A percentile compares a stretch with the other conserved stretches of the same genome.
phyloP scores from a whole-genome alignment of 1,140 invertebrate genomes.

The Phortica variegata region DNA sequence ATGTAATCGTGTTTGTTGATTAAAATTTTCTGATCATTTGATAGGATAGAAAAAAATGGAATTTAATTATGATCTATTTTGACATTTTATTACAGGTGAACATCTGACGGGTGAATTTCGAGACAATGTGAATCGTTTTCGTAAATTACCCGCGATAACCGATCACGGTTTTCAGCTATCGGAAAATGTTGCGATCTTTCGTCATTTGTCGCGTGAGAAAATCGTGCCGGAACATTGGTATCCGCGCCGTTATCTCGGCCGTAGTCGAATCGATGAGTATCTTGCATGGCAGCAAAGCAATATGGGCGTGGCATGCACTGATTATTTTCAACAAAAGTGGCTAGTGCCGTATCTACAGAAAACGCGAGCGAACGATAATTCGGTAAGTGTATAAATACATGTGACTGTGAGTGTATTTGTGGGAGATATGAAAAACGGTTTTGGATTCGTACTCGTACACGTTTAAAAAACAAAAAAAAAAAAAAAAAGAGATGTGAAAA shows the following conservation, averaged over 20 bases:
- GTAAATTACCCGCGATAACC: constrained; percentile 72
- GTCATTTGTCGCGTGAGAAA: constrained; percentile 59
- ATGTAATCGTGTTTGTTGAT: no score
- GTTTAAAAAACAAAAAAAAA: no score
- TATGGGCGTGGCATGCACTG: constrained; percentile 65
- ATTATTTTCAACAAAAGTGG: constrained; percentile 69
- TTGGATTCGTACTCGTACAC: no score
- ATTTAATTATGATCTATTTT: no score
- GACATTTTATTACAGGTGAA: constrained; percentile 68
- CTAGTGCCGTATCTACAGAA: constrained; percentile 59
- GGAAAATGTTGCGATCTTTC: constrained; percentile 73
- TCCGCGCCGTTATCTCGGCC: constrained; percentile 65
- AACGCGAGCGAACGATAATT: constrained; percentile 45
- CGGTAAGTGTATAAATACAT: constrained; percentile 20
- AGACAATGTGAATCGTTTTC: constrained; percentile 72
- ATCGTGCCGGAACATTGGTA: constrained; percentile 71
- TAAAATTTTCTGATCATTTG: no score
- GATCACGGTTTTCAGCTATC: constrained; percentile 74
- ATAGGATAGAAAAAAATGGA: no score
- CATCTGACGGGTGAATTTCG: constrained; percentile 71
- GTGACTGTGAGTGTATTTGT: no score
- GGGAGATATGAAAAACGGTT: no score
- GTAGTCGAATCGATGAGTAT: constrained; percentile 79
- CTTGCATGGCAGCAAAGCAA: constrained; percentile 85
- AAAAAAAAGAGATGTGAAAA: no score